Conservation (phyloP, 2,888 invertebrate species). For the Autographa gamma region DNA sequence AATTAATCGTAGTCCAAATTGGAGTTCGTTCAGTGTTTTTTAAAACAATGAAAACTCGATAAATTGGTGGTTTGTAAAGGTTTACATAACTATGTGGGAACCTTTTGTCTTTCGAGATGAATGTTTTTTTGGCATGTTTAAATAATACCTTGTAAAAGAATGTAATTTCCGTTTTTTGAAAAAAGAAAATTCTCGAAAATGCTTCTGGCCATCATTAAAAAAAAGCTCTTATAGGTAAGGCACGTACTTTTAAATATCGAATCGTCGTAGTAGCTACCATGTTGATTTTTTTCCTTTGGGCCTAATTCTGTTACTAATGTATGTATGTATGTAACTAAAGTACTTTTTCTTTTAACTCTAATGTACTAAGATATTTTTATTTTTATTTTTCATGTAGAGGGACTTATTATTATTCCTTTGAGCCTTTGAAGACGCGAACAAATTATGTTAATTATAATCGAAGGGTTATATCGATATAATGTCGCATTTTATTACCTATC, state of each 20-base stretch:
- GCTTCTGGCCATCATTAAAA: too few species aligned
- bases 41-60: slow-evolving; percentile 23
- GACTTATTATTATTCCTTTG: background rate
- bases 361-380: background rate
- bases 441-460: slow-evolving; percentile 1
- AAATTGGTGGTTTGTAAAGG: background rate
- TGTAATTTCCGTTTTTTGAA: background rate
- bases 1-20: slow-evolving; percentile 39
- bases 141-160: background rate
- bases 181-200: background rate
- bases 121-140: slow-evolving; percentile 2
- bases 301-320: background rate
- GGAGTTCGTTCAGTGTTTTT: slow-evolving; percentile 20
- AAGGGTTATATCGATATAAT: background rate
- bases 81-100: slow-evolving; percentile 8
- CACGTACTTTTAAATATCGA: too few species aligned
- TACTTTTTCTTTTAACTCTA: background rate
- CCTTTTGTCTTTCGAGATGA: slow-evolving; percentile 5
- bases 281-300: too few species aligned
- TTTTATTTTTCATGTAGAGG: background rate
- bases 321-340: background rate
- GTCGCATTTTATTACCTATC: background rate
- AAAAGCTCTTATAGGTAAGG: too few species aligned
- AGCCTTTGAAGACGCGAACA: background rate
- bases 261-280: too few species aligned